Evolutionary conservation across 2,113 vertebrate species (phyloP).

Genomic region (Oreotrochilus melanogaster): DNA sequence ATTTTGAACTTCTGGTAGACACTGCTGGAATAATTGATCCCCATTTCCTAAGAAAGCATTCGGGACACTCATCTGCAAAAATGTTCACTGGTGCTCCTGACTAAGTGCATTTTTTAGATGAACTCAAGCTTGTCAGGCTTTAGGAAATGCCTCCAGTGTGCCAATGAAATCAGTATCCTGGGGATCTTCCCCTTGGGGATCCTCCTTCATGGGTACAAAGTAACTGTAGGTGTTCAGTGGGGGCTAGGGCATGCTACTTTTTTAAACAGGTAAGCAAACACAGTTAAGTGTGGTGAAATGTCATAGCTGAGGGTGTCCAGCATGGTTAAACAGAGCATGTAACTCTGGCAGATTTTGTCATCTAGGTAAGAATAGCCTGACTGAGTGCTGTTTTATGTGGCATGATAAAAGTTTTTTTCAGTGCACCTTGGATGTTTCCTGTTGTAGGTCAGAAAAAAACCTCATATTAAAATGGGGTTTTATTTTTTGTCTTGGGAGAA

Average conservation of each 20-base stretch:
- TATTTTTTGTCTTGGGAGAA: neutral
- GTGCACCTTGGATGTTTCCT: neutral
- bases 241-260: fast-evolving
- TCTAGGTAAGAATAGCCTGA: neutral
- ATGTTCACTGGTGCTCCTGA: neutral
- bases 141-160: neutral
- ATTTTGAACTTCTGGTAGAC: neutral
- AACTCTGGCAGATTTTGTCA: neutral
- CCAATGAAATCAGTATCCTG: neutral
- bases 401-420: neutral
- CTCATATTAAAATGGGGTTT: neutral
- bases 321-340: fast-evolving
- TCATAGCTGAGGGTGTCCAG: neutral
- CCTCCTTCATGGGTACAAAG: neutral
- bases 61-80: neutral
- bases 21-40: neutral
- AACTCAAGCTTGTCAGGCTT: neutral
- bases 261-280: neutral
- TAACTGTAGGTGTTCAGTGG: fast-evolving
- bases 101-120: neutral
- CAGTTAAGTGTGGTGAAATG: fast-evolving
- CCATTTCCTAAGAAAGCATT: neutral
- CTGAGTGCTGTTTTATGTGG: neutral
- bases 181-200: neutral
- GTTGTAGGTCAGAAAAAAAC: neutral